These are phyloP conservation scores for Astur gentilis DNA, from an alignment of 2,113 vertebrate genomes.

Conservation along the genomic window DNA sequence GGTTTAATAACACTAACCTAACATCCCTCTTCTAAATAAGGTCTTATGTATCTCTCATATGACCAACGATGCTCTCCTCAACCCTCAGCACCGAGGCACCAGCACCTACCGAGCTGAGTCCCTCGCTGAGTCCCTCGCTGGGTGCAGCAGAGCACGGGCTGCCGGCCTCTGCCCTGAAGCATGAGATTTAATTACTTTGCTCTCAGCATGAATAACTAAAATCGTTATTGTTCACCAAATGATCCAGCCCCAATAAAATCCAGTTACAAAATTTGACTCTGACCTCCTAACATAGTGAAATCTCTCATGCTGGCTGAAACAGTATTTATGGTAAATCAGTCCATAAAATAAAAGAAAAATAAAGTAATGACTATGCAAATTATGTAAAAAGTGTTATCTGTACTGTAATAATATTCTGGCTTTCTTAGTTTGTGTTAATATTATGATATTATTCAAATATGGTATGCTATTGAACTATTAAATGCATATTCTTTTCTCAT, in stretches of 20 bases:
- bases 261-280: background rate
- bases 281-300: background rate
- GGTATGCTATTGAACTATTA: background rate
- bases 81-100: background rate
- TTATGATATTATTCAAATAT: background rate
- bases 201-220: slow-evolving; percentile 34
- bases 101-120: background rate
- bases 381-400: background rate
- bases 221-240: slow-evolving; percentile 11
- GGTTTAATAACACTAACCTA: background rate
- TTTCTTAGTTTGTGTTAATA: background rate
- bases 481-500: background rate
- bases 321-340: background rate
- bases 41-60: background rate
- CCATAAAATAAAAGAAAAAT: background rate
- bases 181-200: slow-evolving; percentile 19
- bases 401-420: background rate
- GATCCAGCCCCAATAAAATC: background rate
- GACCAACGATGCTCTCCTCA: background rate
- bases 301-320: background rate
- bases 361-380: background rate
- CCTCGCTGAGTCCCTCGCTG: background rate
- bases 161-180: background rate
- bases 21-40: background rate
- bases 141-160: background rate